Percentiles rank a stretch among this genome's conserved stretches.
phyloP scores from a whole-genome alignment of 2,113 vertebrate genomes.

The Gavia stellata region DNA sequence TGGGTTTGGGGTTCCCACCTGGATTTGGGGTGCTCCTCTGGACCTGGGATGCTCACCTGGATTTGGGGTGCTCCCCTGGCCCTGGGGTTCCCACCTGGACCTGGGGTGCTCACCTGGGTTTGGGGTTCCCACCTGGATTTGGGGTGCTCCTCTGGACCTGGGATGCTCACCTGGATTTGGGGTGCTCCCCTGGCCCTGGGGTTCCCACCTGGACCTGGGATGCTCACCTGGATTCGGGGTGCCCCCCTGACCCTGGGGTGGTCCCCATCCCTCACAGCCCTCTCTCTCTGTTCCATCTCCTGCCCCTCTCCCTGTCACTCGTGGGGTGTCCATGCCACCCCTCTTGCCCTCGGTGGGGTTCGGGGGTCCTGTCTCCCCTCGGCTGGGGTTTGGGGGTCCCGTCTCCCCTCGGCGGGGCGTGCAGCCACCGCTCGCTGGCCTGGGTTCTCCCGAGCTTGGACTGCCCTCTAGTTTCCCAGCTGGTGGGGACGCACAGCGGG shows the following conservation, averaged over 20 bases:
- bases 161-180: not conserved
- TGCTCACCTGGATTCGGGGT: not conserved
- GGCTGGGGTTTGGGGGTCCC: not conserved
- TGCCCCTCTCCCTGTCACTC: not conserved
- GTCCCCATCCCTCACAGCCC: not conserved
- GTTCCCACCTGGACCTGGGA: not conserved
- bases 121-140: not conserved
- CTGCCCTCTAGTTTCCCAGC: not conserved
- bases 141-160: not conserved
- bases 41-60: too few species aligned
- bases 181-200: not conserved
- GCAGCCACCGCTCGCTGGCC: not conserved
- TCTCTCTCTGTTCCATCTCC: not conserved
- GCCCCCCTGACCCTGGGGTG: not conserved
- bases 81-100: not conserved
- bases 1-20: not conserved
- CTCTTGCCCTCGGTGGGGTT: not conserved
- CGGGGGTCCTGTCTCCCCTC: not conserved
- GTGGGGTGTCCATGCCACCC: not conserved
- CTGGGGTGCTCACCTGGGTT: not conserved
- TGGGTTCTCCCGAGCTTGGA: not conserved
- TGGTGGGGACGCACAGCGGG: not conserved
- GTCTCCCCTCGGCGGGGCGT: fast-evolving
- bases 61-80: not conserved
- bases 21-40: not conserved